Evolutionary conservation across 2,888 invertebrate species (phyloP).

Genomic region (Caenorhabditis sp.): DNA sequence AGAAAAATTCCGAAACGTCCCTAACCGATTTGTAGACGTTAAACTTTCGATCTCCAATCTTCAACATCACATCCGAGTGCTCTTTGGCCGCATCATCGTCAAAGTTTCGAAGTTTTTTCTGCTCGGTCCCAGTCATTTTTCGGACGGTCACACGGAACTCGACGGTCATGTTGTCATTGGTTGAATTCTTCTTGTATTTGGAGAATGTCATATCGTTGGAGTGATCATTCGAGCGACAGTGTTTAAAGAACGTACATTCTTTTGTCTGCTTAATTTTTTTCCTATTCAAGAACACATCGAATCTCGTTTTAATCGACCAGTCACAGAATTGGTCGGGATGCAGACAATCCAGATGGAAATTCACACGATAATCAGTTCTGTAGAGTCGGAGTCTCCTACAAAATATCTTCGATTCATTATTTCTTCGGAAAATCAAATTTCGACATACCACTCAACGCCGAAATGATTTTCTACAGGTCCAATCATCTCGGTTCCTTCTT

Average conservation of each 20-base stretch:
- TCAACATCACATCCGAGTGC: not conserved
- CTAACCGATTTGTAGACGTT: not conserved
- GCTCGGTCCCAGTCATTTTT: not conserved
- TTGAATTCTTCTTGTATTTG: not conserved
- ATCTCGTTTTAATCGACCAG: too few relatives aligned
- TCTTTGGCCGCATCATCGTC: not conserved
- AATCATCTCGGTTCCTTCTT: too few relatives aligned
- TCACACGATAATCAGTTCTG: not conserved
- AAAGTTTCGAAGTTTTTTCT: not conserved
- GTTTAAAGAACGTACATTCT: too few relatives aligned
- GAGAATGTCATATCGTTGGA: too few relatives aligned
- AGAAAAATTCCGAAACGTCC: too few relatives aligned
- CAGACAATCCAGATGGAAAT: not conserved
- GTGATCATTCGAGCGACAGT: too few relatives aligned
- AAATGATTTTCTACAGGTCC: not conserved
- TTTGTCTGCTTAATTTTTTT: too few relatives aligned
- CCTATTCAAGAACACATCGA: not conserved
- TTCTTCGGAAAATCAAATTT: too few relatives aligned
- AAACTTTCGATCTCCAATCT: not conserved
- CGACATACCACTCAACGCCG: not conserved
- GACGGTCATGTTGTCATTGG: not conserved
- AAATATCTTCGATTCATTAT: too few relatives aligned
- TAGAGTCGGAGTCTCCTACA: not conserved
- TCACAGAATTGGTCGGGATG: too few relatives aligned
- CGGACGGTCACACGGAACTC: not conserved